Percentiles rank a stretch among this genome's conserved stretches.
Conservation (phyloP, 2,113 vertebrate genomes). For the Carettochelys insculpta region DNA sequence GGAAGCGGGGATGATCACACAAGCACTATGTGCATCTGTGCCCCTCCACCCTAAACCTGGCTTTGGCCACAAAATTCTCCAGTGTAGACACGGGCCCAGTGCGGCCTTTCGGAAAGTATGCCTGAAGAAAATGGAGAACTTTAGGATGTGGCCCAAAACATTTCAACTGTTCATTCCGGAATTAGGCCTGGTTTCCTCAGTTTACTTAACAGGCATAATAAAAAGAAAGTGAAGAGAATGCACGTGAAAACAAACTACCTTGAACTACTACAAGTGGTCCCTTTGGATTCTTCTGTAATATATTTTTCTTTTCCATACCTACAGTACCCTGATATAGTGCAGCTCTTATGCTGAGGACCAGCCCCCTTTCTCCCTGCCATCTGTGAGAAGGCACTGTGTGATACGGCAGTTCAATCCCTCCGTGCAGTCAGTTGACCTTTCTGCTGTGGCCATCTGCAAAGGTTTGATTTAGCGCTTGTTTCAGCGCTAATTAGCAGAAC, state of each 20-base stretch:
- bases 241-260: not conserved
- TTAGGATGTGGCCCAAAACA: not conserved
- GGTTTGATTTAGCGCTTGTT: constrained; percentile 60
- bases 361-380: no score
- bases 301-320: constrained; percentile 27
- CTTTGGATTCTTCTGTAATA: not conserved
- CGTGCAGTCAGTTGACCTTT: constrained; percentile 55
- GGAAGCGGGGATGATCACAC: no score
- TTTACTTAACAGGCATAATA: not conserved
- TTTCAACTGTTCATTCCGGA: not conserved
- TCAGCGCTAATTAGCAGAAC: constrained; percentile 22
- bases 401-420: constrained; percentile 39
- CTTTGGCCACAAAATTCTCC: no score
- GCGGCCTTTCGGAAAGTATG: not conserved
- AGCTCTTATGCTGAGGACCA: not conserved
- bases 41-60: no score
- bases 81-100: no score
- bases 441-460: constrained; percentile 61
- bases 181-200: not conserved
- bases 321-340: not conserved
- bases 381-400: no score
- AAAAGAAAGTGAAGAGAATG: not conserved
- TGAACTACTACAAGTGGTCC: not conserved
- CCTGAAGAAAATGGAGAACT: not conserved
- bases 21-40: no score